phyloP scores from a whole-genome alignment of 2,797 vertebrate species.

The Mus caroli region DNA sequence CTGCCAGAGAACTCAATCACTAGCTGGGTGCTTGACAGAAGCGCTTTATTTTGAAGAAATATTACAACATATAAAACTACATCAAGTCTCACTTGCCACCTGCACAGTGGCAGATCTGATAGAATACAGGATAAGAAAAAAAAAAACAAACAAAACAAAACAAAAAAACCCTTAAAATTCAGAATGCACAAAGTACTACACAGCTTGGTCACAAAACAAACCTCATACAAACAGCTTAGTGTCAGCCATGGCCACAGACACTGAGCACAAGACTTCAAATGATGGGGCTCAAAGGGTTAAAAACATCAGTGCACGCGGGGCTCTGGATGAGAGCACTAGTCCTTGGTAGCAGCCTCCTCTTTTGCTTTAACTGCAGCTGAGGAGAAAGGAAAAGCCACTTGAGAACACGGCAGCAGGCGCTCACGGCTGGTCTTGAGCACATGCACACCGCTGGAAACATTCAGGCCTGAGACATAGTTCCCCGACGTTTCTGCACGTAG shows the following conservation, averaged over 20 bases:
- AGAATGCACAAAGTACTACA: conserved; percentile 81
- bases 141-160: conserved; percentile 86
- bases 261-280: conserved; percentile 81
- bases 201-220: conserved; percentile 80
- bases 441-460: not conserved
- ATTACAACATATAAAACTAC: conserved; percentile 99
- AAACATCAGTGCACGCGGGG: conserved; percentile 84
- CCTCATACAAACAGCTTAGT: conserved; percentile 88
- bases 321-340: conserved; percentile 85
- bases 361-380: conserved; percentile 83
- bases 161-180: conserved; percentile 90
- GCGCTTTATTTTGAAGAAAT: conserved; percentile 99
- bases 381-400: not conserved
- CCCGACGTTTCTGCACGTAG: not conserved
- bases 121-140: conserved; percentile 90
- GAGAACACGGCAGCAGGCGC: not conserved
- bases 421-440: not conserved
- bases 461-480: not conserved
- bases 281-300: conserved; percentile 59
- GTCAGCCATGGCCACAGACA: conserved; percentile 84
- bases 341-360: conserved; percentile 84
- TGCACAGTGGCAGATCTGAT: conserved; percentile 89
- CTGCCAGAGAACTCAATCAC: not conserved
- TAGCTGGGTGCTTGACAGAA: conserved; percentile 86
- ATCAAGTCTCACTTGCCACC: conserved; percentile 94